Evolutionary conservation across 2,113 vertebrate genomes (phyloP).

Genomic region (Platycercus adscitus): DNA sequence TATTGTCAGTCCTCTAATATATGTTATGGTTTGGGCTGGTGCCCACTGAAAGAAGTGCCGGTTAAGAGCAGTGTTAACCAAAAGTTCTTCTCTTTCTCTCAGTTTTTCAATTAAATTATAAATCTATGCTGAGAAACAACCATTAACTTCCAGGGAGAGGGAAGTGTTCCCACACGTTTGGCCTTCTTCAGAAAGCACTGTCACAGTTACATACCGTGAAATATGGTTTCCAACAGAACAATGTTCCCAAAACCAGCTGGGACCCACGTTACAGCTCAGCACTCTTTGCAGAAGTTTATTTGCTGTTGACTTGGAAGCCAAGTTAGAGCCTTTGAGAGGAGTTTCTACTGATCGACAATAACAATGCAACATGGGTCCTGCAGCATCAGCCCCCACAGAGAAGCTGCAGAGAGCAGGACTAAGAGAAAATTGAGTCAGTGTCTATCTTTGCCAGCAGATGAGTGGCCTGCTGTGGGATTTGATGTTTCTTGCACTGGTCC

Average conservation of each 20-base stretch:
- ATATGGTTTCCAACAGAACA: constrained; percentile 25
- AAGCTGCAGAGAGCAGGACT: background rate
- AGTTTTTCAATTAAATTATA: constrained; percentile 12
- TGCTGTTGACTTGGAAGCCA: background rate
- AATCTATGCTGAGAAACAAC: background rate
- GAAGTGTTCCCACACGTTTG: constrained; percentile 18
- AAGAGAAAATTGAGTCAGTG: background rate
- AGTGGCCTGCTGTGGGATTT: background rate
- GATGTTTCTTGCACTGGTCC: background rate
- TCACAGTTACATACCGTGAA: constrained; percentile 38
- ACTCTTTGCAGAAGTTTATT: constrained; percentile 1
- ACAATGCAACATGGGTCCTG: fast-evolving
- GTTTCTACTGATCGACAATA: background rate
- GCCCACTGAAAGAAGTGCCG: background rate
- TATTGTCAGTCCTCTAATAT: background rate
- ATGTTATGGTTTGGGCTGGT: background rate
- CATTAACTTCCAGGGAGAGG: constrained; percentile 37
- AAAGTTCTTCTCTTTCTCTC: background rate
- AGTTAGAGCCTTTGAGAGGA: background rate
- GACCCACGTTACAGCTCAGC: background rate
- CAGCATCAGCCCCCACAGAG: background rate
- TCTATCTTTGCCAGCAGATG: background rate
- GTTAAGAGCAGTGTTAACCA: constrained; percentile 1
- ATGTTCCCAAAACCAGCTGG: constrained; percentile 8
- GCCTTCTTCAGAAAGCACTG: constrained; percentile 7